A percentile compares a stretch with the other conserved stretches of the same genome.
phyloP scores from a whole-genome alignment of 2,888 invertebrate species.

The Netelia fuscicornis region DNA sequence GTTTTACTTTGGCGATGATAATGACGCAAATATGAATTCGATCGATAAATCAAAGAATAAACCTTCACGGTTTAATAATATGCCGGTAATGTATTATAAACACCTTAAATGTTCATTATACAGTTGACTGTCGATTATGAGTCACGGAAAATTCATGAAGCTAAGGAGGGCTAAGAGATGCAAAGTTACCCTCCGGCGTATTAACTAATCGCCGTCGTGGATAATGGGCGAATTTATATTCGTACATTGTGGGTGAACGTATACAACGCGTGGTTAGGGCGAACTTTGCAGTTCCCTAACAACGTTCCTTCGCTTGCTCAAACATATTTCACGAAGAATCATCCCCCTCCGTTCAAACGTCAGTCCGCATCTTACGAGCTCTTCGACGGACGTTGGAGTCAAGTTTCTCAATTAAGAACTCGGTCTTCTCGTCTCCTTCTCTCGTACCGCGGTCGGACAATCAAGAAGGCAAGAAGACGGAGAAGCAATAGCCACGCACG shows the following conservation, averaged over 20 bases:
- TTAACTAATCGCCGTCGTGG: conserved; percentile 75
- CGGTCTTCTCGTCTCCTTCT: conserved; percentile 60
- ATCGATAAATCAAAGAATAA: too few species aligned
- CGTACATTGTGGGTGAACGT: conserved; percentile 70
- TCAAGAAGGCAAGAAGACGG: neutral
- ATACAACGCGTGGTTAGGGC: conserved; percentile 41
- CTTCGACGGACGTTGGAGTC: conserved; percentile 70
- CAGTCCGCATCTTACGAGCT: conserved; percentile 62
- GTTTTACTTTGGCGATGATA: too few species aligned
- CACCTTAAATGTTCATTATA: conserved; percentile 45
- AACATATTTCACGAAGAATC: conserved; percentile 50
- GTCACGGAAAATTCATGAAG: conserved; percentile 13
- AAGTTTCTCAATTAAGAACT: conserved; percentile 79
- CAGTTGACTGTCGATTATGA: conserved; percentile 35
- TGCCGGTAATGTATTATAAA: neutral
- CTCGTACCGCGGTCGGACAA: conserved; percentile 33
- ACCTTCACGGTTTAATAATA: neutral
- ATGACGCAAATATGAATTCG: too few species aligned
- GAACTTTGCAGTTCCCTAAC: conserved; percentile 68
- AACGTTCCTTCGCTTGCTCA: conserved; percentile 55
- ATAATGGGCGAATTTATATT: conserved; percentile 80
- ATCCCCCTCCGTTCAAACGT: conserved; percentile 31
- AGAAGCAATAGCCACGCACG: conserved; percentile 20
- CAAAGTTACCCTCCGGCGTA: conserved; percentile 57
- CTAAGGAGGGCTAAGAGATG: conserved; percentile 9